phyloP scores from a whole-genome alignment of 2,888 invertebrate genomes.

The Keiferia lycopersicella region DNA sequence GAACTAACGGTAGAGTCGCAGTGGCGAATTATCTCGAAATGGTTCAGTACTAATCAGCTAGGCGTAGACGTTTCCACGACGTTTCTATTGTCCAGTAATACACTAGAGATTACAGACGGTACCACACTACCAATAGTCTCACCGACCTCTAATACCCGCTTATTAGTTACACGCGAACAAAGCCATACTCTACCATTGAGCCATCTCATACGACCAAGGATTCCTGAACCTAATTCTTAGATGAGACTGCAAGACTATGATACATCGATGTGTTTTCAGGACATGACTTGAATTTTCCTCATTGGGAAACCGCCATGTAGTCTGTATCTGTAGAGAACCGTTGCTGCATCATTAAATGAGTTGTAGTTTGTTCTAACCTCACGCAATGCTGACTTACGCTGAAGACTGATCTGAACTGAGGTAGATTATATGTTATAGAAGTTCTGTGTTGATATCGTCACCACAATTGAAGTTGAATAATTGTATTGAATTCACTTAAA shows the following conservation, averaged over 20 bases:
- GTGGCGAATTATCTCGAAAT: background rate
- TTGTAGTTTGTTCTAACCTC: constrained; percentile 1
- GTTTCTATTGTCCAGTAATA: background rate
- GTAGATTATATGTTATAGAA: background rate
- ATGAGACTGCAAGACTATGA: background rate
- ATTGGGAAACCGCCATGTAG: background rate
- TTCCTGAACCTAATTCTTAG: background rate
- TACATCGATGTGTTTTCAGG: constrained; percentile 3
- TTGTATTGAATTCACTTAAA: too few relatives aligned
- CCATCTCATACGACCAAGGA: constrained; percentile 16
- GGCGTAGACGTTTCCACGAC: constrained; percentile 23
- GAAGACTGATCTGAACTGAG: background rate
- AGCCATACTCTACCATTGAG: constrained; percentile 22
- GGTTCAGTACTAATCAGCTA: constrained; percentile 1
- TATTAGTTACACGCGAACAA: constrained; percentile 42
- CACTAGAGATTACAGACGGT: constrained; percentile 17
- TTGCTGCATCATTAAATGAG: background rate
- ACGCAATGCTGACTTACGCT: constrained; percentile 5
- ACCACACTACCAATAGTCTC: constrained; percentile 36
- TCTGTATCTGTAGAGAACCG: background rate
- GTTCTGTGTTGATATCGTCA: too few relatives aligned
- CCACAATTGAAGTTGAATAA: background rate
- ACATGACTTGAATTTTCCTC: background rate
- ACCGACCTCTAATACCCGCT: constrained; percentile 37
- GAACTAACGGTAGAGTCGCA: background rate